Conservation (phyloP, 2,113 vertebrate genomes). For the Stictonetta naevosa region DNA sequence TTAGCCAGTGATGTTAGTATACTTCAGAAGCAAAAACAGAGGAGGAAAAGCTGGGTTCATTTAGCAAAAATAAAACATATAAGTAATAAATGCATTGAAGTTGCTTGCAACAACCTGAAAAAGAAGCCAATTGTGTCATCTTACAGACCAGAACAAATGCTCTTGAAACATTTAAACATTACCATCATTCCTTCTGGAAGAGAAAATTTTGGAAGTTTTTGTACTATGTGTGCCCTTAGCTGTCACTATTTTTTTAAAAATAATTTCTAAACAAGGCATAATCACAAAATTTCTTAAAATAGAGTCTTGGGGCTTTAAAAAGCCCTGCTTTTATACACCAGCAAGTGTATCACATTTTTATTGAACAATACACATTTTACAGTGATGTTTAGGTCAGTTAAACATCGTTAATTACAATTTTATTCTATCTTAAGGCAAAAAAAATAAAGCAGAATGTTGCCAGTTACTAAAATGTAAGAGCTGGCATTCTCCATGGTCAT, state of each 20-base stretch:
- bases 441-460: constrained; percentile 37
- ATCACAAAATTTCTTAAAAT: background rate
- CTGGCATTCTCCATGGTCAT: constrained; percentile 60
- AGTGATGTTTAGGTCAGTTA: constrained; percentile 56
- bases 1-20: background rate
- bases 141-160: background rate
- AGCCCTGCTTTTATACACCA: background rate
- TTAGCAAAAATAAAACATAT: background rate
- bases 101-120: background rate
- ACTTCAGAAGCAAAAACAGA: background rate
- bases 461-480: constrained; percentile 61
- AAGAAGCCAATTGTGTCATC: background rate
- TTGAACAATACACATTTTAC: constrained; percentile 9
- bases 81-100: background rate
- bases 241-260: background rate
- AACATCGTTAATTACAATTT: constrained; percentile 60
- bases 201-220: background rate
- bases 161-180: background rate
- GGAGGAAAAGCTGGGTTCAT: background rate
- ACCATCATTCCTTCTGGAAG: background rate
- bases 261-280: background rate
- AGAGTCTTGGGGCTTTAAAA: background rate
- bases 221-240: background rate
- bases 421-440: constrained; percentile 52
- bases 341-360: background rate